phyloP scores from a whole-genome alignment of 2,888 invertebrate genomes.

The Drosophila ustulata region DNA sequence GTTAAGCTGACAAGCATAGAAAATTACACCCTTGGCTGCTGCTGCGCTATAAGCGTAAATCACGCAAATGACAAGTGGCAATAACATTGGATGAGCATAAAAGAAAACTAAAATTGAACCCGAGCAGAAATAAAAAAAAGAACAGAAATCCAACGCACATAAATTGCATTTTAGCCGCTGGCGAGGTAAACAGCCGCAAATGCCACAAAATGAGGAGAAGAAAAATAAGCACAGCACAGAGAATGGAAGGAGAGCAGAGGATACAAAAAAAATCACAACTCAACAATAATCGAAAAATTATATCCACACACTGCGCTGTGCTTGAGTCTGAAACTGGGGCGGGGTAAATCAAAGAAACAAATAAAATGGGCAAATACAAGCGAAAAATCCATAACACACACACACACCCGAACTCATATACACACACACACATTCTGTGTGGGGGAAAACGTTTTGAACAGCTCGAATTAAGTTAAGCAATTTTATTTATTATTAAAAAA shows the following conservation, averaged over 20 bases:
- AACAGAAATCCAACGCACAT: constrained; percentile 52
- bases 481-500: constrained; percentile 82
- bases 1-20: constrained; percentile 52
- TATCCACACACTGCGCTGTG: constrained; percentile 50
- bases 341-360: constrained; percentile 72
- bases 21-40: constrained; percentile 64
- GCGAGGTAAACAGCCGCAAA: constrained; percentile 77
- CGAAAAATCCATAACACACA: constrained; percentile 56
- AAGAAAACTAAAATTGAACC: constrained; percentile 19
- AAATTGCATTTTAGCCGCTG: constrained; percentile 78
- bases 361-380: constrained; percentile 74
- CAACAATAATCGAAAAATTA: constrained; percentile 77
- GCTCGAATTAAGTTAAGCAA: constrained; percentile 79
- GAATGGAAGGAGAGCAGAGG: not conserved
- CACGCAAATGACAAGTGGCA: constrained; percentile 75
- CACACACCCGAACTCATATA: constrained; percentile 9
- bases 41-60: constrained; percentile 73
- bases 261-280: constrained; percentile 67
- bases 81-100: constrained; percentile 59
- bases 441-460: constrained; percentile 56
- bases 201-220: constrained; percentile 53
- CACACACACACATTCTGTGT: constrained; percentile 21
- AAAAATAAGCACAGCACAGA: constrained; percentile 18
- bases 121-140: constrained; percentile 23
- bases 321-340: constrained; percentile 6